Conservation (phyloP, 2,888 invertebrate species). For the Gisinianus flammeolus region DNA sequence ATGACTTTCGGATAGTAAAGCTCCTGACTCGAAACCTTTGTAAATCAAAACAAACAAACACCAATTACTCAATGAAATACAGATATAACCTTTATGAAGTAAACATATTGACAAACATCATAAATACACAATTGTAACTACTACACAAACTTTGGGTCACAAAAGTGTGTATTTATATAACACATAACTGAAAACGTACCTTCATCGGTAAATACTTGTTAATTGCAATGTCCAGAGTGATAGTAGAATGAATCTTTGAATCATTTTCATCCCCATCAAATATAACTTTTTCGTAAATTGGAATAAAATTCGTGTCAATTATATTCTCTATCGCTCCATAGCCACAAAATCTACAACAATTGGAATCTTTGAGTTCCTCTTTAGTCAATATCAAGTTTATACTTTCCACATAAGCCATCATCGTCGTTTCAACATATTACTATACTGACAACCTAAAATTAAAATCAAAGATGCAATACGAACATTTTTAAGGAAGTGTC, state of each 20-base stretch:
- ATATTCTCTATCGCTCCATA: slow-evolving; percentile 15
- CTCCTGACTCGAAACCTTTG: slow-evolving; percentile 71
- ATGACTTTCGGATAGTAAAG: slow-evolving; percentile 74
- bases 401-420: no score
- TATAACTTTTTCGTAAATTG: slow-evolving; percentile 33
- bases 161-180: neutral
- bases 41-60: slow-evolving; percentile 49
- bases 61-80: no score
- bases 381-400: neutral
- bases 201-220: slow-evolving; percentile 77
- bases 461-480: no score
- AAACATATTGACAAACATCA: no score
- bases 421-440: no score
- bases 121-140: no score
- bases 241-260: neutral
- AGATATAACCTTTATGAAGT: no score
- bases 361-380: slow-evolving; percentile 38
- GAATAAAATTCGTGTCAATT: slow-evolving; percentile 18
- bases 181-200: slow-evolving; percentile 67
- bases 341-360: slow-evolving; percentile 49
- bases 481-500: no score
- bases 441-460: no score
- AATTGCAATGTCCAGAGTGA: slow-evolving; percentile 63
- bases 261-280: neutral
- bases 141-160: no score